Percentiles rank a stretch among this genome's conserved stretches.
Conservation (phyloP, 1,140 invertebrate genomes). For the Drosophila rhopaloa region DNA sequence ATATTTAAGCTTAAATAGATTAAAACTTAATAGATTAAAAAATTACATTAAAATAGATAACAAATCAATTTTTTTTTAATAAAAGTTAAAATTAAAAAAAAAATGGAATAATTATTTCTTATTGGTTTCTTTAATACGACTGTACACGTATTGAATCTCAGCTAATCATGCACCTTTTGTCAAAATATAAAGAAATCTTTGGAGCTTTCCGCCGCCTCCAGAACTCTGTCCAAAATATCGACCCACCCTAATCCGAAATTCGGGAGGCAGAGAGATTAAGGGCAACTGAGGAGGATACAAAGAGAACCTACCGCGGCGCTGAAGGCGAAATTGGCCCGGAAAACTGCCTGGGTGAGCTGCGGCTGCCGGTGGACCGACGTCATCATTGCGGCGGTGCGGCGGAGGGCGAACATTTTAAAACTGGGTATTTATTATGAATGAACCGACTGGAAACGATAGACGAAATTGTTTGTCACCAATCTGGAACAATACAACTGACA, state of each 20-base stretch:
- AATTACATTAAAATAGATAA: no score
- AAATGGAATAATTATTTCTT: no score
- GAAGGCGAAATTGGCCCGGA: slow-evolving; percentile 62
- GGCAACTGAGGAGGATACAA: slow-evolving; percentile 1
- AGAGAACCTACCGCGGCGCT: slow-evolving; percentile 58
- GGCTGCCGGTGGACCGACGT: slow-evolving; percentile 35
- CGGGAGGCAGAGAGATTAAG: neutral
- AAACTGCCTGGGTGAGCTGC: slow-evolving; percentile 23
- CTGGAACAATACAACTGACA: slow-evolving; percentile 31
- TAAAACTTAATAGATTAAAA: no score
- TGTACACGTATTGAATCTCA: no score
- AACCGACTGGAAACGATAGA: slow-evolving; percentile 44
- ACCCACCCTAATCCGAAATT: slow-evolving; percentile 11
- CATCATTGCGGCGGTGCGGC: slow-evolving; percentile 47
- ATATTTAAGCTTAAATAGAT: no score
- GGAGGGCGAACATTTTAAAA: slow-evolving; percentile 63
- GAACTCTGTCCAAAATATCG: neutral
- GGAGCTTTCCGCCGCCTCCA: no score
- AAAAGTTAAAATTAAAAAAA: no score
- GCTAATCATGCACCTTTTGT: no score
- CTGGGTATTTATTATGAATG: slow-evolving; percentile 40
- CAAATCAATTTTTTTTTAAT: no score
- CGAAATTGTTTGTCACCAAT: slow-evolving; percentile 30
- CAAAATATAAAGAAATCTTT: no score
- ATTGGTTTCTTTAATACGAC: no score